Base-by-base conservation (phyloP, 2,113 vertebrate genomes). In the Brachyistius frenatus region DNA sequence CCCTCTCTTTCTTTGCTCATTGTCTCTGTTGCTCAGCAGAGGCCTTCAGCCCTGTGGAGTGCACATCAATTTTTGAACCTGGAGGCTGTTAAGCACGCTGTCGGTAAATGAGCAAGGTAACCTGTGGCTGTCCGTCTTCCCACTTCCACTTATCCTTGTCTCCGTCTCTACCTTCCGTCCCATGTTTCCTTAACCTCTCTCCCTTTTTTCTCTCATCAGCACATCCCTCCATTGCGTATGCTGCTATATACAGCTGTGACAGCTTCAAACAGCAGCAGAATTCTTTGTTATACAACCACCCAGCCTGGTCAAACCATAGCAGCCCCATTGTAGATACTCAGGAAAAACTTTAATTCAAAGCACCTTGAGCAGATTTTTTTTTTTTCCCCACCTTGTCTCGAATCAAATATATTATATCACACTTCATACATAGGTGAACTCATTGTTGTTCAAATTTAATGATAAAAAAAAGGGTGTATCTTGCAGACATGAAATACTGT, bases 61-160 rank as follows among this genome's bases (percentile, higher is more conserved):
- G 7, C 61, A 66, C 78, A 78, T 84, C 72, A 65, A 79, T 81
- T 84, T 23, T 80, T 67, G 37, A 72, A 67, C 69, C 63, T 39
- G 8, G 61, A 73, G 75, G 66, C 76, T 87, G 83, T 79, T 73
- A 73, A 50, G 66, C 55, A 33, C 63, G 41, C 81, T 77, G 80
- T 56, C 78, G 58, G 76, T 83, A 86, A 88, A 89, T 81, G 72
- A 90, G 79, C 80, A 67, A 54, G 54, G 61, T 53, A 69, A 77
- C 86, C 71, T 79, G 60, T 81, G 57, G 54, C 76, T 88, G 66
- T 85, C 69, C 57, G 39, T 63, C 65, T 78, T 58, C 55, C 58
- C 46, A 16, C 54, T 49, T 62, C 44, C 65, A 68, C 37, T 76
- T 72, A 66, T 71, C 52, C 30, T 35, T 66, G 52, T 33, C 66